phyloP scores from a whole-genome alignment of 2,113 vertebrate species.

The Ammodytes marinus region DNA sequence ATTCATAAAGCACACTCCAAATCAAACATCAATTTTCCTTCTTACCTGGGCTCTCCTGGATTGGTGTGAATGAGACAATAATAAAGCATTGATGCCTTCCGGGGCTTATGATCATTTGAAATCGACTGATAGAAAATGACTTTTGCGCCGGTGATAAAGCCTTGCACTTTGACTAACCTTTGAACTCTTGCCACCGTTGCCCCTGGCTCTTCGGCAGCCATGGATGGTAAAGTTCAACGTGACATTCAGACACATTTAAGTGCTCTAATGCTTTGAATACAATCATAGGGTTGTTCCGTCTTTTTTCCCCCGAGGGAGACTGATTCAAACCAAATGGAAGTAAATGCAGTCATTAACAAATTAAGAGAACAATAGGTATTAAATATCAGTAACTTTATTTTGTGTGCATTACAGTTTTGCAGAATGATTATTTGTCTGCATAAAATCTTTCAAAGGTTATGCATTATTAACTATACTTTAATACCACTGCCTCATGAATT shows the following conservation, averaged over 20 bases:
- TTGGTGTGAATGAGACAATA: constrained; percentile 62
- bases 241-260: constrained; percentile 59
- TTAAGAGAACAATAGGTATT: background rate
- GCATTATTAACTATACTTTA: constrained; percentile 25
- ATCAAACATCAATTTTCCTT: constrained; percentile 12
- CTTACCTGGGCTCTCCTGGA: constrained; percentile 36
- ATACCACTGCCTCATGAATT: constrained; percentile 32
- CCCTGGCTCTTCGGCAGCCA: constrained; percentile 65
- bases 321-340: constrained; percentile 18
- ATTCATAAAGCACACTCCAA: constrained; percentile 11
- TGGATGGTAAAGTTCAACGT: constrained; percentile 71
- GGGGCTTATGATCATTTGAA: constrained; percentile 73
- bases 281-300: constrained; percentile 45
- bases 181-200: constrained; percentile 78
- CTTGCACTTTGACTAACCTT: constrained; percentile 77
- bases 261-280: constrained; percentile 45
- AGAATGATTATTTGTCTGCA: background rate
- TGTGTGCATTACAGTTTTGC: background rate
- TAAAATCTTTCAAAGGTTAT: background rate
- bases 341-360: background rate
- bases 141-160: constrained; percentile 73
- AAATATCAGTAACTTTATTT: background rate
- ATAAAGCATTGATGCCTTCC: constrained; percentile 70
- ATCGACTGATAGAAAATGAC: constrained; percentile 82
- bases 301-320: constrained; percentile 13